Base-by-base conservation (phyloP, 35 echinoderm and acorn worm genomes). In the Lytechinus pictus region DNA sequence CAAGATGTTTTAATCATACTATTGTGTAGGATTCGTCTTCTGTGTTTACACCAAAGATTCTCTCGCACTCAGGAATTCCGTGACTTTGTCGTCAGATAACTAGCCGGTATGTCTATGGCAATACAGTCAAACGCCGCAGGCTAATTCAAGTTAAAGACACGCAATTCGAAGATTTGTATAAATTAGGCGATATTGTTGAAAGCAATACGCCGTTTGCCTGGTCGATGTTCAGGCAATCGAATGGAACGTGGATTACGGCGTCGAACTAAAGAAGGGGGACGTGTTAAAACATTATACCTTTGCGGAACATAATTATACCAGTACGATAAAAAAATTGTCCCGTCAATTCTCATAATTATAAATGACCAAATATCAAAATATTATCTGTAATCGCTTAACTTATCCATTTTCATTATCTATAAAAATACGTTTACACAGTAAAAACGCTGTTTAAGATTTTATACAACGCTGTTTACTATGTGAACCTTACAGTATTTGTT, bases 1-100 rank as follows among this genome's bases (percentile, higher is more conserved):
- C 29, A 54, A 54, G 88, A 90, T 90, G 88, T 90, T 90, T 90
- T 90, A 90, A 90, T 90, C 88, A 90, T 90, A 44, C 14, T 33
- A 79, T 79, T 79, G 66, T 79, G 66, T 79, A 79, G 66, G 66
- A 79, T 79, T 79, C 66, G 19, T 19, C 19, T 79, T 24, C 7
- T 79, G 7, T 79, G 66, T 79, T 79, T 79, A 79, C 66, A 79
- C 66, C 66, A 79, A 79, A 24, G 19, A 79, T 79, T 79, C 66
- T 24, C 66, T n/a, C 19, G 7, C 66, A 79, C 66, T 79, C 66
- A 7, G 66, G 21, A 79, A 79, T 79, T 79, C 66, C 66, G 66
- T 79, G 66, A 79, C 66, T 79, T 79, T 79, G 66, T 79, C 66
- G 66, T 79, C 66, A 79, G 66, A 79, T 79, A 24, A 79, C 66